Conservation (phyloP, 1,140 invertebrate genomes). For the Pemphigus obesinymphae region DNA sequence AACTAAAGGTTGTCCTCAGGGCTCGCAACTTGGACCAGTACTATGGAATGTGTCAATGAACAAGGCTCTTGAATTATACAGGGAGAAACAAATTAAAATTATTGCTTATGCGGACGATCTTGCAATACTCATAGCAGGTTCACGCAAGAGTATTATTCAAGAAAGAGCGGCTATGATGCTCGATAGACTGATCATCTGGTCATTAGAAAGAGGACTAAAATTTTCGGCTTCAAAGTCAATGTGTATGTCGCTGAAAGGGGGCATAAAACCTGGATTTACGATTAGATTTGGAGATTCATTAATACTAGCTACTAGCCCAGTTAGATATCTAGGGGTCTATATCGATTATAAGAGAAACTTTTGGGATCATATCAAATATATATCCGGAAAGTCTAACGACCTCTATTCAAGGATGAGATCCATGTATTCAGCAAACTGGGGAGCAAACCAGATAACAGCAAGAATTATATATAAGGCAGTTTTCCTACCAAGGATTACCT, state of each 20-base stretch:
- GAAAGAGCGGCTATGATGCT: no score
- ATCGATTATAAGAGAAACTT: fast-evolving
- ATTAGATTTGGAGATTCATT: neutral
- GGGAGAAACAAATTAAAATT: no score
- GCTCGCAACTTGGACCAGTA: no score
- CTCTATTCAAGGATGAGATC: neutral
- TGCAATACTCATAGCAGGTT: neutral
- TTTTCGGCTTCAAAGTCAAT: neutral
- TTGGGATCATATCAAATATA: fast-evolving
- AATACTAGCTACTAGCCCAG: no score
- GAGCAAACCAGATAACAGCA: no score
- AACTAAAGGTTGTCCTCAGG: no score
- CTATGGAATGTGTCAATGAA: no score
- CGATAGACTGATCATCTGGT: no score
- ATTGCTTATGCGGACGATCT: neutral
- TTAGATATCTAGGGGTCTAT: neutral
- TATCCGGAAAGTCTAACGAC: neutral
- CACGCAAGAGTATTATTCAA: no score
- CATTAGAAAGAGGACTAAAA: neutral
- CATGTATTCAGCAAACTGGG: neutral
- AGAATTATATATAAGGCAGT: neutral
- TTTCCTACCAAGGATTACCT: neutral
- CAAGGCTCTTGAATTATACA: no score
- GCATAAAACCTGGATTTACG: neutral
- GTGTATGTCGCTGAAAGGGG: neutral